Conservation (phyloP, 2,797 vertebrate genomes). For the Darevskia nairensis region DNA sequence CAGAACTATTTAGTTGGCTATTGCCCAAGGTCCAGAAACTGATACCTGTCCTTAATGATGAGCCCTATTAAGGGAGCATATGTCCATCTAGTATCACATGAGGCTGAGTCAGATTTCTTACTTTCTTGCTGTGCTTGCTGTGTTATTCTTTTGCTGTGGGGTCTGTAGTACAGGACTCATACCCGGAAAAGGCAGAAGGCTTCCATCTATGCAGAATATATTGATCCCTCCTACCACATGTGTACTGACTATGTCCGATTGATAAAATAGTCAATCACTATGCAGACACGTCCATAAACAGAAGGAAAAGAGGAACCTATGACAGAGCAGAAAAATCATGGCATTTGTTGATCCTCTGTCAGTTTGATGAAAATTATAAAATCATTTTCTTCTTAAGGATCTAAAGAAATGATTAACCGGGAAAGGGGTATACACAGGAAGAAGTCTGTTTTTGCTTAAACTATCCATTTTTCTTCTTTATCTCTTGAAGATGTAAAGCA, state of each 20-base stretch:
- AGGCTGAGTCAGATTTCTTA: not conserved
- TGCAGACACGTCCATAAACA: not conserved
- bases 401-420: not conserved
- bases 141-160: not conserved
- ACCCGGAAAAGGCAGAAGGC: not conserved
- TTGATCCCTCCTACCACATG: not conserved
- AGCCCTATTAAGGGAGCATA: not conserved
- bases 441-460: not conserved
- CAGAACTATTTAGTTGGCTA: no score
- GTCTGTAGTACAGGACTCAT: not conserved
- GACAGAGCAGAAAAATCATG: not conserved
- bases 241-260: not conserved
- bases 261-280: not conserved
- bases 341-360: not conserved
- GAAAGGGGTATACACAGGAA: not conserved
- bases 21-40: not conserved
- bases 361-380: not conserved
- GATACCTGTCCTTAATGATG: no score
- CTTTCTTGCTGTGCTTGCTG: not conserved
- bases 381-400: not conserved
- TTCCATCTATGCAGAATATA: not conserved
- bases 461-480: not conserved
- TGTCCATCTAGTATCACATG: not conserved
- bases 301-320: no score
- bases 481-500: not conserved